Conservation (phyloP, 2,797 vertebrate genomes). For the Novumbra hubbsi region DNA sequence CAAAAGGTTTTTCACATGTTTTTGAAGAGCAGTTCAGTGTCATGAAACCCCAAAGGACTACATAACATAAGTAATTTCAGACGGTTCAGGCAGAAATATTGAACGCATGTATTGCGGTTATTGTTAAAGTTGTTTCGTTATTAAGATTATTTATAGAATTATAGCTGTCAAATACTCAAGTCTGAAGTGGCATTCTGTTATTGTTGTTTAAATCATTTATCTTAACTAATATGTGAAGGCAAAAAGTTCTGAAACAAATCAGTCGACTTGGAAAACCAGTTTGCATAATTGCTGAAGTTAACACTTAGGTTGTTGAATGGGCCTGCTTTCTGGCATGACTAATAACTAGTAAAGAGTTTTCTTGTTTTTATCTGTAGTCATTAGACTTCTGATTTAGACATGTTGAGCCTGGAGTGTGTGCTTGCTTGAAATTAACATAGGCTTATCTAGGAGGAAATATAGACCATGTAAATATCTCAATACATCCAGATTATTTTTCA, state of each 20-base stretch:
- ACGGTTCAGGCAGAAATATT: background rate
- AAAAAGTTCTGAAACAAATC: background rate
- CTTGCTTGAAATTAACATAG: background rate
- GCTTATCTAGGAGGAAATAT: too few relatives aligned
- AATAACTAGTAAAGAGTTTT: background rate
- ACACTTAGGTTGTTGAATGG: background rate
- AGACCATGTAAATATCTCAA: background rate
- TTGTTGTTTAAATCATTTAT: background rate
- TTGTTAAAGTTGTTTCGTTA: background rate
- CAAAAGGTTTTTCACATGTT: too few relatives aligned
- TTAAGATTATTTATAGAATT: background rate
- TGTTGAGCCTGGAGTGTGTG: background rate
- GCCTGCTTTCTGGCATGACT: background rate
- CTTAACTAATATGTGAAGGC: background rate
- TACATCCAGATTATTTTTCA: too few relatives aligned
- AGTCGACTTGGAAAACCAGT: background rate
- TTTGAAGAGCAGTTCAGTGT: too few relatives aligned
- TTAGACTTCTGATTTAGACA: background rate
- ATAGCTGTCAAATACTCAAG: background rate
- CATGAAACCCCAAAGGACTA: background rate
- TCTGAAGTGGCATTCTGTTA: background rate
- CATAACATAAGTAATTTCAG: too few relatives aligned
- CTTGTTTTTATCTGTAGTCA: background rate
- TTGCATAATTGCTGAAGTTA: background rate
- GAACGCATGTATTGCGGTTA: background rate